Conservation (phyloP, 2,888 invertebrate species). For the Coenonympha glycerion region DNA sequence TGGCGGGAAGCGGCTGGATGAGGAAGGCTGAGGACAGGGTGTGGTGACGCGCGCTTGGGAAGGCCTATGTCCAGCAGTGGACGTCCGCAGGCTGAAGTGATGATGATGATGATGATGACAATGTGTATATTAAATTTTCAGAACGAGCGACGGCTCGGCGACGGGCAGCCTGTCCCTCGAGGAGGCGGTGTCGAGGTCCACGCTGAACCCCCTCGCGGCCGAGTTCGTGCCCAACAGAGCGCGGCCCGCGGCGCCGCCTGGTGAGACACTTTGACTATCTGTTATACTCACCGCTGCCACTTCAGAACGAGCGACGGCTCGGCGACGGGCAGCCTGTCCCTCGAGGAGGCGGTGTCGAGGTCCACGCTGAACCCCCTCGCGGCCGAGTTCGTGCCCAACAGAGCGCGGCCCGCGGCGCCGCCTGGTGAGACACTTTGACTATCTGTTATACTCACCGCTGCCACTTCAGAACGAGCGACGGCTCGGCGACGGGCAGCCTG, state of each 20-base stretch:
- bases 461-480: constrained; percentile 50
- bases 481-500: constrained; percentile 37
- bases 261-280: constrained; percentile 13
- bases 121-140: constrained; percentile 33
- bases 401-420: constrained; percentile 27
- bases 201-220: constrained; percentile 88
- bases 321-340: constrained; percentile 38
- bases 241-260: constrained; percentile 26
- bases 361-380: constrained; percentile 89
- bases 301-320: constrained; percentile 54
- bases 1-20: too few species aligned
- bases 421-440: constrained; percentile 24
- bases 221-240: constrained; percentile 83
- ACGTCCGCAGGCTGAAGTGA: too few species aligned
- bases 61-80: too few species aligned
- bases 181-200: constrained; percentile 78
- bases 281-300: background rate
- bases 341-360: constrained; percentile 72
- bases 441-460: background rate
- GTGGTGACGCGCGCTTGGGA: too few species aligned
- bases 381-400: constrained; percentile 86
- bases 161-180: constrained; percentile 49
- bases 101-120: too few species aligned
- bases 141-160: constrained; percentile 50
- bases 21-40: too few species aligned